A percentile compares a stretch with the other conserved stretches of the same genome.
Evolutionary conservation across 2,888 invertebrate genomes (phyloP).

Genomic region (Mechanitis mazaeus): DNA sequence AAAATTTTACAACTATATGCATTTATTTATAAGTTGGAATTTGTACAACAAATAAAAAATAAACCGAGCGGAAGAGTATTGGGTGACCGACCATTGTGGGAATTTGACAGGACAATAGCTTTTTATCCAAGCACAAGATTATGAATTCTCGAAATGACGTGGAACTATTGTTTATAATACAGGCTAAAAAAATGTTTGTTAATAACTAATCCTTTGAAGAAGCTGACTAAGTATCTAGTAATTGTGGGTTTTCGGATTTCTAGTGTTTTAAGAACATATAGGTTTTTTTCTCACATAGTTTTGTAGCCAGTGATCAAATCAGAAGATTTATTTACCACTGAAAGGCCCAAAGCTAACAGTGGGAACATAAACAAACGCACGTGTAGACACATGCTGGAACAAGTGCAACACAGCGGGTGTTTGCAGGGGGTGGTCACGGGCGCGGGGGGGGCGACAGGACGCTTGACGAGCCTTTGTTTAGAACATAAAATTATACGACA

Average conservation of each 20-base stretch:
- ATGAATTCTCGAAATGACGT: constrained; percentile 60
- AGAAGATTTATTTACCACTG: constrained; percentile 34
- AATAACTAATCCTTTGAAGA: no score
- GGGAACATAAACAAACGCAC: constrained; percentile 65
- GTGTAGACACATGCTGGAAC: constrained; percentile 63
- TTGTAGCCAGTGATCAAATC: constrained; percentile 23
- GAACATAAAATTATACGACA: constrained; percentile 75
- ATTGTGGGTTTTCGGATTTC: no score
- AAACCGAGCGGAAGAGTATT: constrained; percentile 46
- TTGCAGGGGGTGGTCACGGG: constrained; percentile 31
- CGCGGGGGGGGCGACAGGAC: constrained; percentile 30
- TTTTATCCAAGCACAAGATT: constrained; percentile 33
- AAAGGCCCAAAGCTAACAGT: constrained; percentile 58
- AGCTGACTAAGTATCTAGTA: no score
- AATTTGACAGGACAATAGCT: constrained; percentile 53
- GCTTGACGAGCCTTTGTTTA: constrained; percentile 70
- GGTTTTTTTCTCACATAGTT: constrained; percentile 8
- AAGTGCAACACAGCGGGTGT: constrained; percentile 64
- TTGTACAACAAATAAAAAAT: not conserved
- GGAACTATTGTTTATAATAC: constrained; percentile 72
- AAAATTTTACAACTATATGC: not conserved
- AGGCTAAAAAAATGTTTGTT: constrained; percentile 26
- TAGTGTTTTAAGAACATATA: not conserved
- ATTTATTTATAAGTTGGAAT: not conserved
- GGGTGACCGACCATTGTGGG: constrained; percentile 62